Percentiles rank a stretch among this genome's conserved stretches.
Conservation (phyloP, 2,113 vertebrate species). For the Hystrix cristata region DNA sequence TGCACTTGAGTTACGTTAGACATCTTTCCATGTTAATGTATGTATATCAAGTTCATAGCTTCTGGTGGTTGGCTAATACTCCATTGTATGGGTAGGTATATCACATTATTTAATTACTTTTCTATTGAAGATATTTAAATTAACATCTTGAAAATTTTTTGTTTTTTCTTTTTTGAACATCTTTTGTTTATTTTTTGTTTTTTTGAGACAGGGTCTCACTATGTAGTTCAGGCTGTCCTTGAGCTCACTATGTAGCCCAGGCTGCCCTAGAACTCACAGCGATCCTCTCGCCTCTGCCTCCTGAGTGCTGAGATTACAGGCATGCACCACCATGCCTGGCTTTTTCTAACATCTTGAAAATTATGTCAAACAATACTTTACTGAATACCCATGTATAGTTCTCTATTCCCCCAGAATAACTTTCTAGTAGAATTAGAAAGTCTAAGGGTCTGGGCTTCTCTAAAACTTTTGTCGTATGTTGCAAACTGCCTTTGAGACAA, state of each 20-base stretch:
- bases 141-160: constrained; percentile 10
- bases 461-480: background rate
- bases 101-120: background rate
- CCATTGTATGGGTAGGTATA: background rate
- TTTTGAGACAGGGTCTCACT: too few relatives aligned
- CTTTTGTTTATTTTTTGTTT: too few relatives aligned
- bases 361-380: constrained; percentile 42
- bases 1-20: background rate
- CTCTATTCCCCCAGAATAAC: background rate
- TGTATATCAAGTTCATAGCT: background rate
- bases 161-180: background rate
- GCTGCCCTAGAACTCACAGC: too few relatives aligned
- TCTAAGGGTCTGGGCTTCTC: background rate
- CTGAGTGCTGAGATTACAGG: too few relatives aligned
- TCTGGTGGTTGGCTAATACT: background rate
- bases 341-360: background rate
- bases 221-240: too few relatives aligned
- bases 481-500: background rate
- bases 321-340: too few relatives aligned
- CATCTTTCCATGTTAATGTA: constrained; percentile 1
- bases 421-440: background rate
- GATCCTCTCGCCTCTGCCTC: too few relatives aligned
- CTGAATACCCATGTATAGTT: background rate
- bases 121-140: background rate
- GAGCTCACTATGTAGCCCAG: too few relatives aligned